Conservation (phyloP, 2,113 vertebrate species). For the Lepisosteus osseus region DNA sequence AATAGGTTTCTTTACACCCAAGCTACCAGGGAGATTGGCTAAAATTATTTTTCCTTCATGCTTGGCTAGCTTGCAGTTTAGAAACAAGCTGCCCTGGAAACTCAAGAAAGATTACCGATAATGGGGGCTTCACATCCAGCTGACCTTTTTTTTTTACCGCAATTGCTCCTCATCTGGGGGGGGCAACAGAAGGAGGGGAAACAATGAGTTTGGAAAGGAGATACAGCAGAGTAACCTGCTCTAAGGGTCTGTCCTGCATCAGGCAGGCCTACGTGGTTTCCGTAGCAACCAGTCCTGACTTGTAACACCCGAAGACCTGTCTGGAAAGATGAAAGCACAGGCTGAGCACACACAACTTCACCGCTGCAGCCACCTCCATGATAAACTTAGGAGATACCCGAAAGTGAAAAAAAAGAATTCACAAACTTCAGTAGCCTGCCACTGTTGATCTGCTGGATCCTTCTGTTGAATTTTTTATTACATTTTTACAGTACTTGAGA, state of each 20-base stretch:
- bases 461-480: no score
- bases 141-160: slow-evolving; percentile 64
- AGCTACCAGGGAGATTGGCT: slow-evolving; percentile 65
- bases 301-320: background rate
- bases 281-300: slow-evolving; percentile 23
- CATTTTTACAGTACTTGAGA: no score
- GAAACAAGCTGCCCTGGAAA: slow-evolving; percentile 72
- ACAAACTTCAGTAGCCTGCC: no score
- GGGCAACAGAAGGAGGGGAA: slow-evolving; percentile 52
- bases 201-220: slow-evolving; percentile 52
- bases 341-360: background rate
- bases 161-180: slow-evolving; percentile 50
- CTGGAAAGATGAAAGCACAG: background rate
- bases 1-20: slow-evolving; percentile 66
- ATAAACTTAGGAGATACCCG: background rate
- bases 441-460: no score
- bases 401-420: no score
- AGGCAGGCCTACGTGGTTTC: slow-evolving; percentile 25
- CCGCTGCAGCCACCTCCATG: background rate
- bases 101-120: slow-evolving; percentile 63
- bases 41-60: slow-evolving; percentile 74
- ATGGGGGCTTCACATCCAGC: slow-evolving; percentile 65
- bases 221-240: slow-evolving; percentile 48
- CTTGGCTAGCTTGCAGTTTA: slow-evolving; percentile 71
- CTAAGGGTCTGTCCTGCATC: slow-evolving; percentile 29